Conservation (phyloP, 1,140 invertebrate species). For the Solenopsis fugax region DNA sequence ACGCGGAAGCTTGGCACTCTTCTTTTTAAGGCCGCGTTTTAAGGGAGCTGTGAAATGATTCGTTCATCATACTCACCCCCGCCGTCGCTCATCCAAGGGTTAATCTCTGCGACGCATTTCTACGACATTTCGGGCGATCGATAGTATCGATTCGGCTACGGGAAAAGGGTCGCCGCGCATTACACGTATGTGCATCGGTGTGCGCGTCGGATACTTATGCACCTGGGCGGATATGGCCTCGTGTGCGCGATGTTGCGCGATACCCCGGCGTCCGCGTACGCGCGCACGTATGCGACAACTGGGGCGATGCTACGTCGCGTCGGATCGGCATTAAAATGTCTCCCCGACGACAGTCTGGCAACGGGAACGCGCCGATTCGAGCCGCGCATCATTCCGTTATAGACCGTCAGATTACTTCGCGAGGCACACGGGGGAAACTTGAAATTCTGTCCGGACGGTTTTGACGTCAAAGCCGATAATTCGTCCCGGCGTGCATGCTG, state of each 20-base stretch:
- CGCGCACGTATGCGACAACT: conserved; percentile 62
- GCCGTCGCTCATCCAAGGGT: neutral
- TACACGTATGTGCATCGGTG: conserved; percentile 15
- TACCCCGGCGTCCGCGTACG: conserved; percentile 24
- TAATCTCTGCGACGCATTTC: conserved; percentile 55
- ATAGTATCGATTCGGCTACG: conserved; percentile 67
- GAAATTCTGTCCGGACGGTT: neutral
- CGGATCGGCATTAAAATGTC: conserved; percentile 66
- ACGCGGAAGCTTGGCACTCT: neutral
- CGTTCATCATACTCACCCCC: neutral
- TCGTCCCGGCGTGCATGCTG: neutral
- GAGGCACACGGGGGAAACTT: neutral
- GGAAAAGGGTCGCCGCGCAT: conserved; percentile 54
- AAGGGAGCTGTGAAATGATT: neutral
- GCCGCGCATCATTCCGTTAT: neutral
- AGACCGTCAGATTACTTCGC: conserved; percentile 15
- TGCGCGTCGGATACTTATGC: conserved; percentile 26
- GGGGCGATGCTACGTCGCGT: conserved; percentile 64
- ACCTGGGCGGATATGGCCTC: conserved; percentile 55
- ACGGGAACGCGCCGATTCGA: conserved; percentile 6
- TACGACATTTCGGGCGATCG: conserved; percentile 65
- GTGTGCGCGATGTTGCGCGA: conserved; percentile 36
- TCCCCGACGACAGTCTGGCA: neutral
- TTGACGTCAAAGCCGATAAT: conserved; percentile 55
- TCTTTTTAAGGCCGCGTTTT: neutral